Conservation (phyloP, 2,797 vertebrate genomes). For the Cyprinella venusta region DNA sequence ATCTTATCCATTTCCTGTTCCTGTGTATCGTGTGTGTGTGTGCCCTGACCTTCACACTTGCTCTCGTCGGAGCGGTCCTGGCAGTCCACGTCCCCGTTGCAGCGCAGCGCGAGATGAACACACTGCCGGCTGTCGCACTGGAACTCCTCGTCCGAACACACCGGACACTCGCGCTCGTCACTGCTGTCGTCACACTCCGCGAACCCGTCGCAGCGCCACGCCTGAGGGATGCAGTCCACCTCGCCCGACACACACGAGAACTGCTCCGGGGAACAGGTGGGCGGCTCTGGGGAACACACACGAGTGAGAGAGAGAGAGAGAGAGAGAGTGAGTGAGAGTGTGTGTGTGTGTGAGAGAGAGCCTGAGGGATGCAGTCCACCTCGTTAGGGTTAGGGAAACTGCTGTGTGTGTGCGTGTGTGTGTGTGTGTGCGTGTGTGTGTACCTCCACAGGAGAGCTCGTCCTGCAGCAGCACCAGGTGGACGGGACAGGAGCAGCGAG, state of each 20-base stretch:
- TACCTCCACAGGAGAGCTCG: conserved; percentile 93
- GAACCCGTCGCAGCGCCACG: conserved; percentile 94
- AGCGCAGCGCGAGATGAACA: conserved; percentile 83
- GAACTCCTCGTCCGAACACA: conserved; percentile 91
- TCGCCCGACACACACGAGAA: conserved; percentile 95
- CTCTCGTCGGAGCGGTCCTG: conserved; percentile 96
- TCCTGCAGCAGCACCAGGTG: conserved; percentile 95
- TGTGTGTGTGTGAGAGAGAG: no score
- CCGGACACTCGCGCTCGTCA: conserved; percentile 91
- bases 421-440: no score
- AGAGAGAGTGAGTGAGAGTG: no score
- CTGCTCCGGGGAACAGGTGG: conserved; percentile 89
- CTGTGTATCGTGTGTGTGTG: no score
- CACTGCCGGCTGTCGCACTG: conserved; percentile 96
- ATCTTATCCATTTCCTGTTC: no score
- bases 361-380: no score
- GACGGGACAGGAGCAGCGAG: conserved; percentile 92
- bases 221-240: conserved; percentile 95
- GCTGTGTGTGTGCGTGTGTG: no score
- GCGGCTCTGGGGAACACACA: conserved; percentile 78
- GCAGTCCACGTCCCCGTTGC: conserved; percentile 92
- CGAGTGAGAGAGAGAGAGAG: no score
- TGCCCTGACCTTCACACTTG: conserved; percentile 86
- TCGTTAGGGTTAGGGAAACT: no score
- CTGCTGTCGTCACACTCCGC: conserved; percentile 93